A percentile compares a stretch with the other conserved stretches of the same genome.
These are phyloP conservation scores for Triplophysa dalaica DNA, from an alignment of 2,113 vertebrate genomes.

Conservation along the genomic window DNA sequence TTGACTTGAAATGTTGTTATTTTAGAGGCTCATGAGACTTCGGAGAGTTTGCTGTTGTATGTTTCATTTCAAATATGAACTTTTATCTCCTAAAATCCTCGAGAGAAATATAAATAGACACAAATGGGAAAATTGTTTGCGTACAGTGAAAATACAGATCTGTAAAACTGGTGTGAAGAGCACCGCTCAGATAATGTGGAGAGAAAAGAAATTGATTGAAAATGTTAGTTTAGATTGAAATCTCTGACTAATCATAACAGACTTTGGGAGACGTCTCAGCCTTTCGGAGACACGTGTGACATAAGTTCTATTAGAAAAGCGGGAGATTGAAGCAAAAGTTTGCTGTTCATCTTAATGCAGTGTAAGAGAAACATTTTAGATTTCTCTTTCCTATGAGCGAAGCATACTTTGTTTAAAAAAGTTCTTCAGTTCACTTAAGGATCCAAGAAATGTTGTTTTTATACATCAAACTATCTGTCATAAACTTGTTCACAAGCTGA, in stretches of 20 bases:
- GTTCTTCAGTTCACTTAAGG: not conserved
- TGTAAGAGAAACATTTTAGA: not conserved
- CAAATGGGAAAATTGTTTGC: not conserved
- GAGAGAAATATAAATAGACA: constrained; percentile 12
- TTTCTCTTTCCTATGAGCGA: not conserved
- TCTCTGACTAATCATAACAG: not conserved
- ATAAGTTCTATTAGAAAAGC: not conserved
- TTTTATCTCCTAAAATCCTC: not conserved
- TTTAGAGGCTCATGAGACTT: not conserved
- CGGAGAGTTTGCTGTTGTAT: constrained; percentile 3
- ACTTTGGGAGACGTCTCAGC: not conserved
- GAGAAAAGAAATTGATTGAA: not conserved
- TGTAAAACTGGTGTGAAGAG: not conserved
- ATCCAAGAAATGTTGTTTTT: not conserved
- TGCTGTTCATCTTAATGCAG: not conserved
- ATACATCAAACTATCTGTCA: not conserved
- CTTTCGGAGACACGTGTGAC: not conserved
- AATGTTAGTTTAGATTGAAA: not conserved
- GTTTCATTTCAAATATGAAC: not conserved
- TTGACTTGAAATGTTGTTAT: not conserved
- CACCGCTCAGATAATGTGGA: not conserved
- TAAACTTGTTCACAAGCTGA: constrained; percentile 18
- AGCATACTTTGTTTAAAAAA: not conserved
- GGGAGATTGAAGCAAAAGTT: not conserved
- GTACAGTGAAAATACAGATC: not conserved